Conservation (phyloP, 2,888 invertebrate species). For the Drosophila colorata region DNA sequence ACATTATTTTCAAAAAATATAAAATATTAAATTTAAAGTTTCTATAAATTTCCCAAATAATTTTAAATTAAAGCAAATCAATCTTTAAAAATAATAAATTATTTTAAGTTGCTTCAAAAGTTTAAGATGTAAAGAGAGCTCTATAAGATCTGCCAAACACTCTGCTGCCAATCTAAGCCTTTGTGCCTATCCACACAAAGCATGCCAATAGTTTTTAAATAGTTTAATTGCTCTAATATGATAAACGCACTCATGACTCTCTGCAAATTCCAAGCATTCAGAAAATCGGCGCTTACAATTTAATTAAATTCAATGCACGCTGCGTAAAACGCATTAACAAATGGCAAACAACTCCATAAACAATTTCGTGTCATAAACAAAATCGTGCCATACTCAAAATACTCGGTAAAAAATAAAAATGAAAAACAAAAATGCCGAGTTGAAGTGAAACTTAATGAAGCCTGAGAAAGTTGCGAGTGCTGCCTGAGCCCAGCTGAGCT, state of each 20-base stretch:
- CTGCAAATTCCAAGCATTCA: slow-evolving; percentile 22
- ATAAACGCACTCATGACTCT: slow-evolving; percentile 21
- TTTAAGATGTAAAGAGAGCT: too few species aligned
- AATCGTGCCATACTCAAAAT: slow-evolving; percentile 71
- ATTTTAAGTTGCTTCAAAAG: too few species aligned
- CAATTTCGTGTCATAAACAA: slow-evolving; percentile 79
- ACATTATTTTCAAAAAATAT: too few species aligned
- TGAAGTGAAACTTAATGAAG: slow-evolving; percentile 80
- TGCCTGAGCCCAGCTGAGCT: slow-evolving; percentile 25
- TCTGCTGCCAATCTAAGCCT: neutral
- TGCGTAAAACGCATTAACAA: slow-evolving; percentile 66
- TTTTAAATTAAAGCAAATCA: too few species aligned
- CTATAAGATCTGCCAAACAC: neutral
- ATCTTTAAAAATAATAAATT: too few species aligned
- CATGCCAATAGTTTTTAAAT: neutral
- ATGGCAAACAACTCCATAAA: slow-evolving; percentile 75
- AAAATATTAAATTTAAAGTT: too few species aligned
- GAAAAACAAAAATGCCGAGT: slow-evolving; percentile 37
- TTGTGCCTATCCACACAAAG: neutral
- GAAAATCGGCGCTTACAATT: slow-evolving; percentile 50
- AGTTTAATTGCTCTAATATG: slow-evolving; percentile 15
- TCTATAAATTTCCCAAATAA: neutral
- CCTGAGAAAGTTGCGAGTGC: slow-evolving; percentile 73
- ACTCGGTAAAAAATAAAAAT: slow-evolving; percentile 42
- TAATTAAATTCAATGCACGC: slow-evolving; percentile 76